Evolutionary conservation across 2,888 invertebrate species (phyloP), one percentile per base, ranked within the genome.

Genomic region (Hololepta plana): DNA sequence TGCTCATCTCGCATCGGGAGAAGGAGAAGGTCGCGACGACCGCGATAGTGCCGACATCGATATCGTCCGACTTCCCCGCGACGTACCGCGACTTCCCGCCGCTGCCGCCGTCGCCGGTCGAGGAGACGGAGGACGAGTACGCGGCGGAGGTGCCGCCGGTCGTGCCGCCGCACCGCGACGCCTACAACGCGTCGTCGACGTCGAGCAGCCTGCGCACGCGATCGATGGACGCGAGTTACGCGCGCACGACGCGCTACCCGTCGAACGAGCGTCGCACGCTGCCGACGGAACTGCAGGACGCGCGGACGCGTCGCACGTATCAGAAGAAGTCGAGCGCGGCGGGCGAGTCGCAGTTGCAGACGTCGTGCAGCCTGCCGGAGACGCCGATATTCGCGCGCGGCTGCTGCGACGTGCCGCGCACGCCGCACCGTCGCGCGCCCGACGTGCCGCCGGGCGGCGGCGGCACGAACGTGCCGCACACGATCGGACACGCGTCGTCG

Each of bases 341-440:
- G 17, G 17, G n/a, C n/a, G n/a, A n/a, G 7, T 7, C 7, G 17
- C 57, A 60, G 29, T 55, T 82, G 51, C 82, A 82, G 52, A 82
- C 82, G 3, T 82, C 82, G 1, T 82, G 81, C 39, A 82, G 82
- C 43, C 59, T 84, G 31, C 84, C 84, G n/a, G 84, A 84, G 57
- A 84, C 84, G 2, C 82, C 84, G 1, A 81, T 84, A 33, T 84
- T 84, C 51, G 79, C 81, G 3, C 63, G 84, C 37, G 80, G 79
- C 31, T 7, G 80, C 29, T 75, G 79, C 55, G 82, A 84, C 53
- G 75, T 82, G 37, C 80, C 82, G 1, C 64, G 82, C 32, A 82
- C 82, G 3, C 81, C 82, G 4, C 81, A 80, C 33, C 61, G 76
- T n/a, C 81, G 3, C 63, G 84, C 37, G 80, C 79, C 31, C 7